Conservation (phyloP, 2,797 vertebrate genomes). For the Gambusia yucatana region DNA sequence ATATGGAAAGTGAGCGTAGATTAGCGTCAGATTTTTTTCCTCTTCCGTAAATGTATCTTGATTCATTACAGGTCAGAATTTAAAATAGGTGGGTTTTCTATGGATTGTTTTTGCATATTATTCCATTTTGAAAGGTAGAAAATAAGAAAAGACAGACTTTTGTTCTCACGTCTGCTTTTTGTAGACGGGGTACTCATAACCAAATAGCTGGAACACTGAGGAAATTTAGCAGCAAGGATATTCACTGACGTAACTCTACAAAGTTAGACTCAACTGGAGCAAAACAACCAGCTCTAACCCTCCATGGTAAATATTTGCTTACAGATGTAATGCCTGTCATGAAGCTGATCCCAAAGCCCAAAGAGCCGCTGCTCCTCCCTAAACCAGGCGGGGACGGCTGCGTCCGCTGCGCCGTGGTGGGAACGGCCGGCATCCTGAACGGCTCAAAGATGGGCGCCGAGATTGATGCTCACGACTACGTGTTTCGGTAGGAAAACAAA, state of each 20-base stretch:
- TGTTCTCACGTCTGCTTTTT: background rate
- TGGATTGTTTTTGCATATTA: background rate
- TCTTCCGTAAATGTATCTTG: background rate
- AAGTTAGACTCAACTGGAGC: background rate
- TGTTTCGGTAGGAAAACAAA: slow-evolving; percentile 81
- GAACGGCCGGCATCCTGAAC: slow-evolving; percentile 85
- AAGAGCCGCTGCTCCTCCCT: slow-evolving; percentile 75
- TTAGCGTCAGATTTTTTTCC: background rate
- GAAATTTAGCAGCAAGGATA: background rate
- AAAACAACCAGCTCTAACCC: background rate
- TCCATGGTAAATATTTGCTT: slow-evolving; percentile 1
- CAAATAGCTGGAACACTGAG: background rate
- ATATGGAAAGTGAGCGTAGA: no score
- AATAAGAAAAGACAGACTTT: background rate
- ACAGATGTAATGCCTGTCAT: slow-evolving; percentile 67
- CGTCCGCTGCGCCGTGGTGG: slow-evolving; percentile 89
- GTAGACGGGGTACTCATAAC: no score
- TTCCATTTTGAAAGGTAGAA: background rate
- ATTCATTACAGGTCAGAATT: background rate
- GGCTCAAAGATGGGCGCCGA: slow-evolving; percentile 86
- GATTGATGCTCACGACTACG: slow-evolving; percentile 81
- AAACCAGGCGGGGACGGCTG: slow-evolving; percentile 57
- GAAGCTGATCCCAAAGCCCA: slow-evolving; percentile 71
- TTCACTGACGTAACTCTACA: background rate
- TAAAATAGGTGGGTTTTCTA: background rate